phyloP scores from a whole-genome alignment of 2,888 invertebrate species.

The Ormyrus pomaceus region DNA sequence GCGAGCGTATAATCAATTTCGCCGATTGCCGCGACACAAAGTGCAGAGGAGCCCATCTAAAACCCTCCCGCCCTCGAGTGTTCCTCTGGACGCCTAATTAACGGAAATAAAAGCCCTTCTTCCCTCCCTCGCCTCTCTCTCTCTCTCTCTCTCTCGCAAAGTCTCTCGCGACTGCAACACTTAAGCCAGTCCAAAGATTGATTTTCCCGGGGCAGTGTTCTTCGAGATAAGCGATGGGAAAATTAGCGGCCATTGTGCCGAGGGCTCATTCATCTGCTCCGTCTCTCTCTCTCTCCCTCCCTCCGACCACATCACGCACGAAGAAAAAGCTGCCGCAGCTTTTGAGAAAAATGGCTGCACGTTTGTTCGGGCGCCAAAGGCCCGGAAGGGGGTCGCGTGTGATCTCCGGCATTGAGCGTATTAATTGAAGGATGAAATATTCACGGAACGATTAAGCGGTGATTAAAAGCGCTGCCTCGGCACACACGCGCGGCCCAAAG shows the following conservation, averaged over 20 bases:
- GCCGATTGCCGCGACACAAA: too few species aligned
- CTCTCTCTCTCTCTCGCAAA: too few species aligned
- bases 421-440: constrained; percentile 65
- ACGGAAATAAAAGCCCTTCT: too few species aligned
- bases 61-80: neutral
- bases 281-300: neutral
- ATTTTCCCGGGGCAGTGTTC: constrained; percentile 21
- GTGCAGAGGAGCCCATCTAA: too few species aligned
- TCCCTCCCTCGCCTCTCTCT: too few species aligned
- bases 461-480: constrained; percentile 53
- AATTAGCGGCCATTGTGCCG: constrained; percentile 48
- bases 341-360: neutral
- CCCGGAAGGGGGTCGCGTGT: neutral
- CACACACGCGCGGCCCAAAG: constrained; percentile 46
- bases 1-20: too few species aligned
- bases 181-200: neutral
- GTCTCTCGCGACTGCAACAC: too few species aligned
- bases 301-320: neutral
- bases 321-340: neutral
- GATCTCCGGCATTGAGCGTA: constrained; percentile 36
- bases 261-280: neutral
- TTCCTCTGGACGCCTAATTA: too few species aligned
- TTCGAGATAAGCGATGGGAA: constrained; percentile 38
- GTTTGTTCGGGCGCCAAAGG: neutral
- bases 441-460: constrained; percentile 66